These are phyloP conservation scores for Nasonia giraulti DNA, from an alignment of 1,140 invertebrate species.

Conservation along the genomic window DNA sequence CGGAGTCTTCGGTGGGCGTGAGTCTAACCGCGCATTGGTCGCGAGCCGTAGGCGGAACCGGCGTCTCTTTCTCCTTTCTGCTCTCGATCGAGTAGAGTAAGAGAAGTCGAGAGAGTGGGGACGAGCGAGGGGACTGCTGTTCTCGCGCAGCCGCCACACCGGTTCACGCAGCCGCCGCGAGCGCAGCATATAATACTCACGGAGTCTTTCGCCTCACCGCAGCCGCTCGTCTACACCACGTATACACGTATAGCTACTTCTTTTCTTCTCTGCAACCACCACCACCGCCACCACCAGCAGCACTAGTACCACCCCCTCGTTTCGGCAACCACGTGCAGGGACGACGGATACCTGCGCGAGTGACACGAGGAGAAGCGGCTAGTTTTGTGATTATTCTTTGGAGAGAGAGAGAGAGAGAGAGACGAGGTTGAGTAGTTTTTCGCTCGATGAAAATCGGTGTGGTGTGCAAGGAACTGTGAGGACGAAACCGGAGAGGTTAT, in stretches of 20 bases:
- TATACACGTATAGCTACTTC: not conserved
- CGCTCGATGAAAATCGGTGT: no score
- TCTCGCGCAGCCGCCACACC: conserved; percentile 60
- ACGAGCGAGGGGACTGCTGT: conserved; percentile 47
- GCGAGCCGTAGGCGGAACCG: not conserved
- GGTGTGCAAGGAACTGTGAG: no score
- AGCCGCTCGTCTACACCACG: not conserved
- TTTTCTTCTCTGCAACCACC: not conserved
- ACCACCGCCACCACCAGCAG: not conserved
- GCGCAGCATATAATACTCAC: conserved; percentile 47
- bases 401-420: not conserved
- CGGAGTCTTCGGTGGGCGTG: not conserved
- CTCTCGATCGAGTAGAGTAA: not conserved
- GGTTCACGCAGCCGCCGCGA: conserved; percentile 71
- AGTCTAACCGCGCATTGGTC: conserved; percentile 8
- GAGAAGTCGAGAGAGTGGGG: conserved; percentile 7
- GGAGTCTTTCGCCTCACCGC: not conserved
- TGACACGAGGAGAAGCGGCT: not conserved
- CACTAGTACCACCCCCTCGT: not conserved
- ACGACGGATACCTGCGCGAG: not conserved
- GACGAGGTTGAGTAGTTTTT: no score
- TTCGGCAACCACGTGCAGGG: not conserved
- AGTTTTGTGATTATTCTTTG: not conserved
- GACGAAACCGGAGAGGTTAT: no score
- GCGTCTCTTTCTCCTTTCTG: not conserved